phyloP scores from a whole-genome alignment of 2,797 vertebrate genomes.

The Acipenser oxyrinchus region DNA sequence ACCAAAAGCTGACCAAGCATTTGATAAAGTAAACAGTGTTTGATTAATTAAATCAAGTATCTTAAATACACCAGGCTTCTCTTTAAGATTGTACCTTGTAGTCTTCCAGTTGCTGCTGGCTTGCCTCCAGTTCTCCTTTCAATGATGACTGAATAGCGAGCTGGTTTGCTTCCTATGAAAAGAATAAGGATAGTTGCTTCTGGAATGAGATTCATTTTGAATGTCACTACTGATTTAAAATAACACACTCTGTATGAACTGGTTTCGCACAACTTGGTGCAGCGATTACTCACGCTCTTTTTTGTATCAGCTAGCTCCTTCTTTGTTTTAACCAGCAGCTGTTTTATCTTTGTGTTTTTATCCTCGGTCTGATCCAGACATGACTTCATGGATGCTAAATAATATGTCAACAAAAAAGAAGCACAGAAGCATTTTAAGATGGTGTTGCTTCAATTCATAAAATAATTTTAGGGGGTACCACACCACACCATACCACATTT shows the following conservation, averaged over 20 bases:
- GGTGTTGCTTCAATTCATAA: no score
- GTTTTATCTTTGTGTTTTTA: constrained; percentile 83
- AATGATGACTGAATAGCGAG: constrained; percentile 72
- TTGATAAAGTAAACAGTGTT: no score
- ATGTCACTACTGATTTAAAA: not conserved
- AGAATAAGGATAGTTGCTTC: constrained; percentile 8
- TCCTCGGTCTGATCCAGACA: constrained; percentile 76
- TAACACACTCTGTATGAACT: not conserved
- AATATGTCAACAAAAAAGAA: constrained; percentile 15
- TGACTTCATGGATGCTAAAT: constrained; percentile 72
- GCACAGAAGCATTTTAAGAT: not conserved
- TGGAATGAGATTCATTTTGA: not conserved
- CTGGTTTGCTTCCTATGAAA: constrained; percentile 76
- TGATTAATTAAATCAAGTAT: no score
- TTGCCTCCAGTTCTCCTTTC: constrained; percentile 83
- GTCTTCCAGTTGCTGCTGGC: constrained; percentile 84
- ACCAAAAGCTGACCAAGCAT: no score
- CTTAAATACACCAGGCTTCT: constrained; percentile 4
- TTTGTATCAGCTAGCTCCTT: constrained; percentile 88
- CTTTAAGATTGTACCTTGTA: constrained; percentile 69
- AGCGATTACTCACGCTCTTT: constrained; percentile 68
- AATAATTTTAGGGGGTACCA: no score
- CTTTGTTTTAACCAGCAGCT: constrained; percentile 87
- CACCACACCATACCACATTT: not conserved
- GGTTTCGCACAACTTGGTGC: not conserved